These are phyloP conservation scores for Gymnothorax reevesii DNA, from an alignment of 2,797 vertebrate genomes.

Conservation along the genomic window DNA sequence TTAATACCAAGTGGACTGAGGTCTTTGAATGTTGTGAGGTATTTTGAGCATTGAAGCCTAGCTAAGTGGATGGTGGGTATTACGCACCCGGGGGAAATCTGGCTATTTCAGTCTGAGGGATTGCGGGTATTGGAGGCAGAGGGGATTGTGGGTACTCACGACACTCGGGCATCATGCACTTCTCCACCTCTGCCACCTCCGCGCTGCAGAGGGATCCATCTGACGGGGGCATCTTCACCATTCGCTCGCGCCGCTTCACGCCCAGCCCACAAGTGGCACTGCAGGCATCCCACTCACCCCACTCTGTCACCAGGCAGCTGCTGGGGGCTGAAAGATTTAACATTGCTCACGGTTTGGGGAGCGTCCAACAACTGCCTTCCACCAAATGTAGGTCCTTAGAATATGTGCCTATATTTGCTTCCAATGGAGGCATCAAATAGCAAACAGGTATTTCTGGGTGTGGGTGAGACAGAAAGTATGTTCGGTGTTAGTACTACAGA, in stretches of 20 bases:
- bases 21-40: not conserved
- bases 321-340: slow-evolving; percentile 75
- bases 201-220: slow-evolving; percentile 92
- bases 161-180: slow-evolving; percentile 99
- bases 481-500: too few relatives aligned
- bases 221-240: slow-evolving; percentile 93
- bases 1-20: too few relatives aligned
- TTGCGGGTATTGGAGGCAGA: not conserved
- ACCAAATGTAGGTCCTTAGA: not conserved
- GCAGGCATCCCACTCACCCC: slow-evolving; percentile 96
- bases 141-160: slow-evolving; percentile 76
- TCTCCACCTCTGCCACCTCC: slow-evolving; percentile 90
- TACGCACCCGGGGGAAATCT: too few relatives aligned
- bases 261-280: slow-evolving; percentile 94
- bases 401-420: not conserved
- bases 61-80: not conserved
- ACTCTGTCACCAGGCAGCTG: slow-evolving; percentile 94
- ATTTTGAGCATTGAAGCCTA: too few relatives aligned
- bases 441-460: too few relatives aligned
- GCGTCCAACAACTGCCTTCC: not conserved
- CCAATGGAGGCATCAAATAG: too few relatives aligned
- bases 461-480: too few relatives aligned
- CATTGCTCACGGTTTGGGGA: not conserved
- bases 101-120: not conserved
- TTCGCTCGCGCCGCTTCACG: slow-evolving; percentile 90